Conservation (phyloP, 2,797 vertebrate genomes). For the Morelia viridis region DNA sequence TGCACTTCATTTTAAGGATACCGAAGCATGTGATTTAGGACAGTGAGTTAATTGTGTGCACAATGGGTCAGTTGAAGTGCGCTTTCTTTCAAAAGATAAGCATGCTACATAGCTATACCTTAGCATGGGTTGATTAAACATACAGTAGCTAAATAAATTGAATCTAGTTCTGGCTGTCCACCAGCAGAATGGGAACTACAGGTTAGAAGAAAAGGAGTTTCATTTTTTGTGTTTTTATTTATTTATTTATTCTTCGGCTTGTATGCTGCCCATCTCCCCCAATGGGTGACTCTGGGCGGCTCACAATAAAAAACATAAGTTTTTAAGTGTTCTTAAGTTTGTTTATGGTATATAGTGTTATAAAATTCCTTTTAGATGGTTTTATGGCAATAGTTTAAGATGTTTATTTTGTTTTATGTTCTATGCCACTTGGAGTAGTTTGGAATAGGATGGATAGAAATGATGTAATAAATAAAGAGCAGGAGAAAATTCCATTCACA, state of each 20-base stretch:
- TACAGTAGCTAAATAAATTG: background rate
- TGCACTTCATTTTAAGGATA: background rate
- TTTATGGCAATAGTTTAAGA: background rate
- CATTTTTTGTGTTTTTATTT: background rate
- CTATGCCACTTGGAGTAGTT: background rate
- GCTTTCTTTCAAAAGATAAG: background rate
- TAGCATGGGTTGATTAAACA: background rate
- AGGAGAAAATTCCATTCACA: no score
- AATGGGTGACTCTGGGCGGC: no score
- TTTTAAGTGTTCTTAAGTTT: background rate
- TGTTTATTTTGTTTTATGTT: background rate
- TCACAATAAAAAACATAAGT: no score
- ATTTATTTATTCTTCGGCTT: no score
- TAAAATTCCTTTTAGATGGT: background rate
- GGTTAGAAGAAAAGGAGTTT: background rate
- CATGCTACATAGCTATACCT: background rate
- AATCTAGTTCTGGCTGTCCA: background rate
- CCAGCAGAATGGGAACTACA: background rate
- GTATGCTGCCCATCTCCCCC: no score
- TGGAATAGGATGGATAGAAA: background rate
- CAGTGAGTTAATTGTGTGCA: background rate
- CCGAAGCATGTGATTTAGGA: background rate
- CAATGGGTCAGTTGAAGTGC: background rate
- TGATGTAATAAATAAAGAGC: no score
- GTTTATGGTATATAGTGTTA: background rate